phyloP scores from a whole-genome alignment of 37 sponge, comb jelly and placozoan species.

The Haliclona indistincta region DNA sequence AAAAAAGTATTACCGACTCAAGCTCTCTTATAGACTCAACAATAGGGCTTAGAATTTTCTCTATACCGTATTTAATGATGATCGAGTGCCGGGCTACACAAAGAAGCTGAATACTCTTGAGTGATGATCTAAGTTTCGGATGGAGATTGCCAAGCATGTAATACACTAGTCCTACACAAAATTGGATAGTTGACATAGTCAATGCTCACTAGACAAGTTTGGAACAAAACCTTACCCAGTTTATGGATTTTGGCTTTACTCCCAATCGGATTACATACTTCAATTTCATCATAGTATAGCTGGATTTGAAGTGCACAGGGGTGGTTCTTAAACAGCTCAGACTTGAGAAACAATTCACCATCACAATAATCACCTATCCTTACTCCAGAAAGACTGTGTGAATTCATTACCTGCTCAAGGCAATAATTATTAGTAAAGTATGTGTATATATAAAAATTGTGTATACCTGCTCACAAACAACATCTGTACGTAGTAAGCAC shows the following conservation, averaged over 20 bases:
- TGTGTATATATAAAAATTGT: neutral
- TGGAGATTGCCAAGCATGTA: conserved; percentile 10
- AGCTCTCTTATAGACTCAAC: conserved; percentile 2
- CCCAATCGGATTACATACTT: conserved; percentile 21
- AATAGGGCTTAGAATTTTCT: neutral
- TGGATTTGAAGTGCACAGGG: conserved; percentile 17
- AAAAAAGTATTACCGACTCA: neutral
- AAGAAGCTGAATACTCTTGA: conserved; percentile 17
- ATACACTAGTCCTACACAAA: conserved; percentile 8
- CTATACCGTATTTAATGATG: conserved; percentile 7
- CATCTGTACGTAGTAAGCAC: neutral
- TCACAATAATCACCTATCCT: conserved; percentile 31
- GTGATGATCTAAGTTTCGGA: neutral
- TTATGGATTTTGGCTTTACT: conserved; percentile 19
- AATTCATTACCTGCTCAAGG: no score
- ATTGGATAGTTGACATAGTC: neutral
- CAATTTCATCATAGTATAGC: conserved; percentile 26
- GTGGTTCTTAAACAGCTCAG: neutral
- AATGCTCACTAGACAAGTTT: neutral
- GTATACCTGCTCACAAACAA: neutral
- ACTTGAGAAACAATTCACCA: neutral
- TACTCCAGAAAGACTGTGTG: no score
- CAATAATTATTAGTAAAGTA: no score
- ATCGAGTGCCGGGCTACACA: neutral
- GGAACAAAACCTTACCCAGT: neutral